Base-by-base conservation (phyloP, 2,113 vertebrate species). In the Osmerus eperlanus region DNA sequence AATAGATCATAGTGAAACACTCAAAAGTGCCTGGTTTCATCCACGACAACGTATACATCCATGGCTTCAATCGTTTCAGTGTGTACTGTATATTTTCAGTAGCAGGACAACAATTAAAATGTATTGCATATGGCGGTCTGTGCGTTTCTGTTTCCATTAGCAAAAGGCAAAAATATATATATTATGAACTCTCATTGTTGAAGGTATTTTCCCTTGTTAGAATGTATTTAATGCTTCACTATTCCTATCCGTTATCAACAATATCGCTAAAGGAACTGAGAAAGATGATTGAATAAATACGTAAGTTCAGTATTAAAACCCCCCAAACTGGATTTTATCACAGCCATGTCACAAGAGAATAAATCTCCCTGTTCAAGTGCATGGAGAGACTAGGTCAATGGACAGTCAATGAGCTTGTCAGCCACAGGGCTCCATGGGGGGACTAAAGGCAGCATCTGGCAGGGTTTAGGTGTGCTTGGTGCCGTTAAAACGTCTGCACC, bases 1-100 rank as follows among this genome's bases (percentile, higher is more conserved):
- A 92, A 90, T 89, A 88, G 76, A 65, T 78, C 72, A 2, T 66
- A 29, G 74, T 79, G 65, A 69, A 75, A 76, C 68, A 65, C 13
- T 58, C 51, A 23, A 60, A 73, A 65, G 60, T 6, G 25, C 61
- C 28, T 28, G 52, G 32, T 18, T 56, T 28, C 60, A 54, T 71
- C 60, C 53, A 4, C 25, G 25, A 61, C 23, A 70, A 5, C n/a
- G 2, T 16, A 23, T 25, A 8, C 41, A 18, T 69, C 66, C 6
- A 28, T 19, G 51, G 54, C 59, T 9, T 36, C 51, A n/a, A 54
- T 3, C 0, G 29, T 67, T 65, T 73, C 67, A 0, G 47, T 18
- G 61, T 55, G 52, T 61, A 73, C 0, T 54, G 53, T 64, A 15
- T 53, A 66, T 52, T 14, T 53, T 15, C 8, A 15, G 6, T 47